These are phyloP conservation scores for Antennarius striatus DNA, from an alignment of 2,113 vertebrate species.

Conservation along the genomic window DNA sequence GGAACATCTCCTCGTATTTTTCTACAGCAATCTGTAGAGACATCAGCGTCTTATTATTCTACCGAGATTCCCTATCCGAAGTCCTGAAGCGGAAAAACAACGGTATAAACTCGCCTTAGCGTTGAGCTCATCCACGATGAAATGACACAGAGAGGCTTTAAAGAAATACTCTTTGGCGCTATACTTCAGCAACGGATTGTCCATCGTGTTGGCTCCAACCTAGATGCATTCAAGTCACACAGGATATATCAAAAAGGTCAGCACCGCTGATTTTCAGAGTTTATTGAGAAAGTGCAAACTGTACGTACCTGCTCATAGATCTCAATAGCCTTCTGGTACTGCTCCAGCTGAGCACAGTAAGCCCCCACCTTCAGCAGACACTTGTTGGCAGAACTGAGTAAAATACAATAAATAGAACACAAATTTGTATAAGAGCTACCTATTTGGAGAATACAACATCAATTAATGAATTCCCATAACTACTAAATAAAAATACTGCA, in stretches of 20 bases:
- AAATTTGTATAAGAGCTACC: no score
- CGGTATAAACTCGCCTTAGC: constrained; percentile 84
- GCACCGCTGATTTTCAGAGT: background rate
- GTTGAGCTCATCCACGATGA: constrained; percentile 97
- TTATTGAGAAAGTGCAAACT: background rate
- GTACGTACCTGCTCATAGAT: constrained; percentile 94
- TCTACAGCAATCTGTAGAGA: constrained; percentile 89
- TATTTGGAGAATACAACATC: no score
- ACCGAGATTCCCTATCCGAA: background rate
- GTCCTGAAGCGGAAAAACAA: background rate
- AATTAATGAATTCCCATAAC: no score
- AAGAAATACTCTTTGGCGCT: constrained; percentile 99
- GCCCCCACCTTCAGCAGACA: constrained; percentile 97
- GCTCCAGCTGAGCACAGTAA: constrained; percentile 94
- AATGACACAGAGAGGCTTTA: constrained; percentile 96
- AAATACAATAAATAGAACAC: no score
- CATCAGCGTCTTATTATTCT: background rate
- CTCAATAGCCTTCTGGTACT: constrained; percentile 96
- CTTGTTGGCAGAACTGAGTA: constrained; percentile 91
- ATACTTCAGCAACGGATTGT: constrained; percentile 96
- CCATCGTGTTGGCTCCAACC: constrained; percentile 96
- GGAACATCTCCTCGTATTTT: constrained; percentile 99
- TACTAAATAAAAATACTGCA: background rate
- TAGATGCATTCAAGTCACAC: constrained; percentile 50
- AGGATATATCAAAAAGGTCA: background rate